phyloP scores from a whole-genome alignment of 1,140 invertebrate genomes.

The Microplitis demolitor region DNA sequence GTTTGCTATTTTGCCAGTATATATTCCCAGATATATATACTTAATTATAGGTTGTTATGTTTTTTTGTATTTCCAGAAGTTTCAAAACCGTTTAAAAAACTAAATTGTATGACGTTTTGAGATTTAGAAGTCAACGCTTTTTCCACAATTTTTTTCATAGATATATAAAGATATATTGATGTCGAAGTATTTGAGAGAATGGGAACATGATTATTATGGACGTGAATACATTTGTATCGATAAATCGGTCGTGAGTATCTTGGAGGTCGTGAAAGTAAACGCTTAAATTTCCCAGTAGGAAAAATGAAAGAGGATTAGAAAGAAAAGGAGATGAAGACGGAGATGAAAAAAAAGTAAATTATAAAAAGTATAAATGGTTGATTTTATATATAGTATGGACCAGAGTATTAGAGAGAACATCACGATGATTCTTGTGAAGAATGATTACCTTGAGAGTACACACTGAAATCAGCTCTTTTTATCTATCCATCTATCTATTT shows the following conservation, averaged over 20 bases:
- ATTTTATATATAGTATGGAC: slow-evolving; percentile 27
- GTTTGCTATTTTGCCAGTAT: no score
- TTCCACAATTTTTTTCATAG: background rate
- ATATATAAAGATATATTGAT: background rate
- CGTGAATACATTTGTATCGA: slow-evolving; percentile 10
- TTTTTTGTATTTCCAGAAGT: no score
- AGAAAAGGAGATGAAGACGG: no score
- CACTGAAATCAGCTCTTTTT: slow-evolving; percentile 35
- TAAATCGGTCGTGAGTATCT: slow-evolving; percentile 17
- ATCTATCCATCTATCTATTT: slow-evolving; percentile 20
- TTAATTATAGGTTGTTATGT: no score
- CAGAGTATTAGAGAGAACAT: slow-evolving; percentile 12
- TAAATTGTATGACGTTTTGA: no score
- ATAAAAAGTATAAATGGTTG: background rate
- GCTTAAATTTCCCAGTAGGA: slow-evolving; percentile 15
- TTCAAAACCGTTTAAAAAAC: no score
- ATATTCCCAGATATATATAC: no score
- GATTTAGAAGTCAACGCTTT: background rate
- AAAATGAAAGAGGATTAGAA: no score
- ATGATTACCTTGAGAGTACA: slow-evolving; percentile 27
- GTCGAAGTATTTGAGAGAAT: background rate
- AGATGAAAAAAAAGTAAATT: slow-evolving; percentile 23
- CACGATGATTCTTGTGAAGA: slow-evolving; percentile 20
- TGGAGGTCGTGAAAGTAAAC: slow-evolving; percentile 23
- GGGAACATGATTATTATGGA: background rate